These are phyloP conservation scores for Cydia amplana DNA, from an alignment of 1,140 invertebrate species.

Conservation along the genomic window DNA sequence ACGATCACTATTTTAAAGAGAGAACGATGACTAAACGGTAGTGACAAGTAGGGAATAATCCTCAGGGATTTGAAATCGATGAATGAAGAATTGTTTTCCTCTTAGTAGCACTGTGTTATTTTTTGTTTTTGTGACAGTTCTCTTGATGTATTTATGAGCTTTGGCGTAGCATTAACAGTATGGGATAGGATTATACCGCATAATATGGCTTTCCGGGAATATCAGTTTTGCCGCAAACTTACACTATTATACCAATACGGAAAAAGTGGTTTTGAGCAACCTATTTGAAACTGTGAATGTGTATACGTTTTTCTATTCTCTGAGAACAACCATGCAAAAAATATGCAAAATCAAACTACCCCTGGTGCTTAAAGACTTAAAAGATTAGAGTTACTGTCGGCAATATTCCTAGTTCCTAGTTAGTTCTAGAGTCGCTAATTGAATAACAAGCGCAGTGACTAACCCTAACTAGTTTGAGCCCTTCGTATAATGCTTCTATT, in stretches of 20 bases:
- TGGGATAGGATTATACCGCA: conserved; percentile 7
- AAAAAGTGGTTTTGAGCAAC: background rate
- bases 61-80: conserved; percentile 8
- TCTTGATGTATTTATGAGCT: background rate
- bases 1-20: background rate
- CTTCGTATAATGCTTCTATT: background rate
- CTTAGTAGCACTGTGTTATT: background rate
- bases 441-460: conserved; percentile 13
- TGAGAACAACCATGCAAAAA: background rate
- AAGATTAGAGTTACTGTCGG: background rate
- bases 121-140: conserved; percentile 1
- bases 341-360: background rate
- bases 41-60: conserved; percentile 6
- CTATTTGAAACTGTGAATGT: background rate
- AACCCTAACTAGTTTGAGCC: background rate
- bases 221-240: background rate
- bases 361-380: background rate
- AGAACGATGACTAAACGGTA: background rate
- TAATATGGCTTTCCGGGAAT: background rate
- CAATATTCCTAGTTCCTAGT: background rate
- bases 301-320: background rate
- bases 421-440: background rate
- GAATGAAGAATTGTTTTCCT: conserved; percentile 10
- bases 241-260: background rate
- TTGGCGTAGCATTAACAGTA: conserved; percentile 5